Base-by-base conservation (phyloP, 2,888 invertebrate species). In the Andrena bicolor region DNA sequence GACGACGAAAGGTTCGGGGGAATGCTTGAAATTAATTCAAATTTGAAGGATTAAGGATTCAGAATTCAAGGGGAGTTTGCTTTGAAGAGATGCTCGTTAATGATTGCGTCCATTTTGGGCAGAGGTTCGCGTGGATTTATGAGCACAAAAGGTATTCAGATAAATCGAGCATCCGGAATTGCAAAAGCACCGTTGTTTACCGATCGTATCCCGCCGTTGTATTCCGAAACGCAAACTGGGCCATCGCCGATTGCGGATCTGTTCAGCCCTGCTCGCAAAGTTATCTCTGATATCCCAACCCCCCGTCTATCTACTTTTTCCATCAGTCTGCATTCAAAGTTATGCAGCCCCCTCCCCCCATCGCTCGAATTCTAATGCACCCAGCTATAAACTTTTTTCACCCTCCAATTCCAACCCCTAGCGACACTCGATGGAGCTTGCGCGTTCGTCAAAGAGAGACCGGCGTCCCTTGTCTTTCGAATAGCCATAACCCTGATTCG, bases 171-270 rank as follows among this genome's bases (percentile, higher is more conserved):
- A 58, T 51, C 13, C 53, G 74, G 35, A 80, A 85, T 84, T 84
- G 71, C 82, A 80, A 87, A 87, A 87, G 85, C 86, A 86, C 80
- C 71, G 80, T 85, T 87, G 86, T 89, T 89, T 89, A 85, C 83
- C 71, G 71, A 61, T 73, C 49, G 60, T 41, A 49, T 49, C 23
- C 35, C 51, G 58, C 5, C 16, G 20, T 56, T 70, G 51, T 16
- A 41, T 51, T 66, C 30, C 61, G 35, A 66, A 60, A 51, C n/a
- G 30, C 56, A 84, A 89, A 89, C 84, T 89, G 75, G 88, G 86
- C 77, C 85, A 87, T 82, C 84, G 65, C 20, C 77, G 83, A 76
- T 79, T 56, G n/a, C 58, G 76, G 60, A 79, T 80, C 76, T 69
- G 70, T 83, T 82, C 80, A 49, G 32, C 69, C 51, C 28, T 26